These are phyloP conservation scores for Naja naja DNA, from an alignment of 2,113 vertebrate genomes.

Conservation along the genomic window DNA sequence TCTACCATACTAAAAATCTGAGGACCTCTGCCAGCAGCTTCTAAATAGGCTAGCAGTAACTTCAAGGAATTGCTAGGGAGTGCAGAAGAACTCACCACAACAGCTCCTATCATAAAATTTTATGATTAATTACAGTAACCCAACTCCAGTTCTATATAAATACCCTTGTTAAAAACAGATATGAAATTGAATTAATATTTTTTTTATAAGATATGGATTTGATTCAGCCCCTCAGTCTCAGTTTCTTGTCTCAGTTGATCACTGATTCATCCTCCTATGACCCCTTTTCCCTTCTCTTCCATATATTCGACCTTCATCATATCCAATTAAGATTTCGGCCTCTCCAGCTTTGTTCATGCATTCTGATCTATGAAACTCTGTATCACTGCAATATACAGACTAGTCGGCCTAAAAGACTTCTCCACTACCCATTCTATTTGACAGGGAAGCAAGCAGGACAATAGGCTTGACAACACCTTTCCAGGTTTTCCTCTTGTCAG, in stretches of 20 bases:
- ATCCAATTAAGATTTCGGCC: background rate
- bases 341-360: background rate
- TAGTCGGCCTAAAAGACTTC: background rate
- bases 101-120: background rate
- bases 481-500: background rate
- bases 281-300: background rate
- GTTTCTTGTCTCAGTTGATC: background rate
- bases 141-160: background rate
- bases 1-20: background rate
- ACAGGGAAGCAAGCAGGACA: background rate
- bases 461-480: background rate
- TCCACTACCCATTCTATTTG: background rate
- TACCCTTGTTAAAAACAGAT: background rate
- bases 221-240: background rate
- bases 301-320: background rate
- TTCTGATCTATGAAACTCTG: background rate
- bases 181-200: background rate
- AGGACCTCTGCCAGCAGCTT: background rate
- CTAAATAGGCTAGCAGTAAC: background rate
- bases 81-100: background rate
- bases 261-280: background rate
- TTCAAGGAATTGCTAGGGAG: background rate
- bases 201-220: background rate
- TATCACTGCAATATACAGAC: background rate
- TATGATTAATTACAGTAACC: background rate